Evolutionary conservation across 2,888 invertebrate genomes (phyloP), one percentile per base, ranked within the genome.

Genomic region (Ethmia dodecea): DNA sequence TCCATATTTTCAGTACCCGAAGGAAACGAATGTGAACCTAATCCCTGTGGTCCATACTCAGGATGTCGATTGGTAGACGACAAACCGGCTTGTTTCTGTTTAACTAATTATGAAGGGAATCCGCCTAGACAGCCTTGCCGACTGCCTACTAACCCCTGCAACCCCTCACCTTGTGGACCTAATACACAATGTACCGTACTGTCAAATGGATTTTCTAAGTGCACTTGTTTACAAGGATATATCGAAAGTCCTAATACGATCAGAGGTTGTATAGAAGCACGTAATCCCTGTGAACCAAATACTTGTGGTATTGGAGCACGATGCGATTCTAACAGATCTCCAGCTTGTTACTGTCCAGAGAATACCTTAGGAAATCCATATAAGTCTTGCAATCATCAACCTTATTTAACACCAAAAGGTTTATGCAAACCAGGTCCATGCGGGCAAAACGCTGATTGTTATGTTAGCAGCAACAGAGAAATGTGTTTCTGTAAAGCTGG

Each of bases 241-340:
- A 88, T 94, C 22, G 96, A 95, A 78, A 94, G 93, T 68, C 94
- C 94, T 0, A 95, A 96, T 58, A 96, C 96, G 0, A 91, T 96
- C 26, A 87, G 95, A 60, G 96, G 95, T 27, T 96, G 96, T 53
- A 83, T 94, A 4, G 92, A 93, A 65, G 90, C 92, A 41, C 87
- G 89, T 37, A 94, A 95, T 68, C 93, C 92, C 5, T 96, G 96
- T 55, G 92, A 94, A 56, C 94, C 94, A 1, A 94, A 93, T 59
- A 92, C 92, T 4, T 95, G 95, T 55, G 95, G 95, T 13, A 69
- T 78, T 13, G 92, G 92, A 28, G 95, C 95, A 27, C 84, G 92
- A 24, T 95, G 95, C 60, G 94, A 95, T 73, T 92, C 93, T 13
- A 90, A 91, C 39, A 89, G 92, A 54, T 88, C 88, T 45, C 95